Evolutionary conservation across 2,888 invertebrate species (phyloP), one percentile per base, ranked within the genome.

Genomic region (Chrysodeixis includens): DNA sequence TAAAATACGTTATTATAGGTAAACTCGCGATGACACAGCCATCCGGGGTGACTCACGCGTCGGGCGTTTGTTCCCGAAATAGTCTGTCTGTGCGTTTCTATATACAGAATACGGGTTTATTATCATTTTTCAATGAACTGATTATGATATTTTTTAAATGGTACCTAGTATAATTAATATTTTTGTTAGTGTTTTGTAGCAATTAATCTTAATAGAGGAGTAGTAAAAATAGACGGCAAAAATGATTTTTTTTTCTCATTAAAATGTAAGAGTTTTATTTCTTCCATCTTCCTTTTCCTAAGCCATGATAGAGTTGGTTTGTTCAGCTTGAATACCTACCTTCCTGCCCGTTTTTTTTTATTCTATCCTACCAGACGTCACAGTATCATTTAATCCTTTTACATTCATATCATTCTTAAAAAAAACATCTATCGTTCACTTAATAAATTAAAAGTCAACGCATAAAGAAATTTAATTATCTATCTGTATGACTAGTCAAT

Each of bases 61-160:
- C 46, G 77, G 56, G 69, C 66, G 82, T 76, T 72, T 78, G 82
- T 76, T 85, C 88, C 86, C 74, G 81, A 90, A 88, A 89, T 90
- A 86, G 76, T 80, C 83, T 82, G 88, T 86, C 83, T 79, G 84
- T 75, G 83, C 79, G 75, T 81, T 71, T 55, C 74, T 81, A 70
- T 72, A 75, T 83, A 56, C 73, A 75, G 80, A 73, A 71, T 55
- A 52, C 49, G 54, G 56, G 68, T 76, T 67, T 78, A 78, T 73
- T 78, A 75, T 70, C 49, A 70, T 66, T 74, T 72, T 79, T 80
- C 71, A 64, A 65, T 66, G 67, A 66, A 75, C 64, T 70, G 66
- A 49, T 61, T 70, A 59, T 40, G 61, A 68, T 68, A 72, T 72
- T 66, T n/a, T 52, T 62, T 26, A 52, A 54, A 54, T 51, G 35